These are phyloP conservation scores for Palythoa caribaeorum DNA, from an alignment of 92 coral and sea anemone genomes.

Conservation along the genomic window DNA sequence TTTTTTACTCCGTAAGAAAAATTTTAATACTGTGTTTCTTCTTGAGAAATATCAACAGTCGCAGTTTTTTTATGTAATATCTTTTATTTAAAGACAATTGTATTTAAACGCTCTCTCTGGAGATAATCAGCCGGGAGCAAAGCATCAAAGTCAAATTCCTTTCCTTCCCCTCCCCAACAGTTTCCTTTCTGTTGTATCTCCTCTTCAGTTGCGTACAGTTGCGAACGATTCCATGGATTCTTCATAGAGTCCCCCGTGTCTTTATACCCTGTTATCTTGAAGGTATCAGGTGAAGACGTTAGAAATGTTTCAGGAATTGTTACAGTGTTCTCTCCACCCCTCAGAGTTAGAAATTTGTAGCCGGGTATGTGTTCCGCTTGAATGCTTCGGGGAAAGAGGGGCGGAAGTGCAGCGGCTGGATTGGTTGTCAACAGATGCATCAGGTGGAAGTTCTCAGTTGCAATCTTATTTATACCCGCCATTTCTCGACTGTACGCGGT, in stretches of 20 bases:
- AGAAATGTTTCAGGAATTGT: constrained; percentile 20
- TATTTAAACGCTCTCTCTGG: background rate
- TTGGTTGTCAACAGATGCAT: constrained; percentile 38
- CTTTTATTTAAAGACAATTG: no score
- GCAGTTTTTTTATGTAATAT: no score
- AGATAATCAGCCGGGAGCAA: constrained; percentile 33
- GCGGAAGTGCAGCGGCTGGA: constrained; percentile 37
- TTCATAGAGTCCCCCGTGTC: background rate
- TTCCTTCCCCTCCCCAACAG: constrained; percentile 37
- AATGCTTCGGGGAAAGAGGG: background rate
- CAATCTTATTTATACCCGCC: constrained; percentile 2
- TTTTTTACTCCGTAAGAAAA: no score
- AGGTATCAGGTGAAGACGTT: background rate
- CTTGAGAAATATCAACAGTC: no score
- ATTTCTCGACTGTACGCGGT: background rate
- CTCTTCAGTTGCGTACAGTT: constrained; percentile 28
- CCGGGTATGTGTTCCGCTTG: constrained; percentile 17
- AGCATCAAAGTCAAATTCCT: constrained; percentile 15
- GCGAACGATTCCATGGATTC: background rate
- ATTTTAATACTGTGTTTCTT: no score
- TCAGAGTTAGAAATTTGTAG: constrained; percentile 21
- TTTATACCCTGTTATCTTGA: background rate
- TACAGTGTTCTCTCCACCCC: background rate
- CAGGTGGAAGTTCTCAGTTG: constrained; percentile 29
- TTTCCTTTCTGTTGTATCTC: constrained; percentile 14